A percentile compares a stretch with the other conserved stretches of the same genome.
Conservation (phyloP, 2,797 vertebrate genomes). For the Serranus cabrilla region DNA sequence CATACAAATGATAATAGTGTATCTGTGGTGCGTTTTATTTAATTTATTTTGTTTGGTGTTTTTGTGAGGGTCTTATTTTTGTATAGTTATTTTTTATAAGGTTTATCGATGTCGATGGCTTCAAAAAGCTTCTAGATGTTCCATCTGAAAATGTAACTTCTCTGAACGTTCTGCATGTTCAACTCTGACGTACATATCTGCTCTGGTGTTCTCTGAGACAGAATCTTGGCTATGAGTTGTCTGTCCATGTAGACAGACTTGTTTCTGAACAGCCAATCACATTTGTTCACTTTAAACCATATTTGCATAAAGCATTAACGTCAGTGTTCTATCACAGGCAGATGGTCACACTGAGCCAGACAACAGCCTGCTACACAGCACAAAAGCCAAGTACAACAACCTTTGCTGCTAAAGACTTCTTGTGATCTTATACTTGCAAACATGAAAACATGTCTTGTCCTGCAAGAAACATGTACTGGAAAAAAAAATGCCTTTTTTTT, state of each 20-base stretch:
- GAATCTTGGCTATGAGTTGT: background rate
- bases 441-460: background rate
- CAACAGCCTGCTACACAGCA: background rate
- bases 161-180: too few relatives aligned
- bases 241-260: background rate
- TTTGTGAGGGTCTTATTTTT: too few relatives aligned
- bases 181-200: too few relatives aligned
- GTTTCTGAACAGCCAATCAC: background rate
- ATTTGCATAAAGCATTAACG: background rate
- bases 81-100: too few relatives aligned
- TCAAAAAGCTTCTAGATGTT: background rate
- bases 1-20: too few relatives aligned
- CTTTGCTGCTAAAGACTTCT: background rate
- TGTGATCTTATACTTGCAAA: background rate
- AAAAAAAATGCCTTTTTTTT: too few relatives aligned
- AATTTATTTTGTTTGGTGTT: too few relatives aligned
- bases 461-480: too few relatives aligned
- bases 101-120: too few relatives aligned
- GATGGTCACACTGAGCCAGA: background rate
- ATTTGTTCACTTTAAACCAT: background rate
- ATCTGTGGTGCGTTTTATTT: too few relatives aligned
- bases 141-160: background rate
- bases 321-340: background rate
- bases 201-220: too few relatives aligned
- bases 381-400: background rate